Base-by-base conservation (phyloP, 2,888 invertebrate species). In the Pycnomerus fuliginosus region DNA sequence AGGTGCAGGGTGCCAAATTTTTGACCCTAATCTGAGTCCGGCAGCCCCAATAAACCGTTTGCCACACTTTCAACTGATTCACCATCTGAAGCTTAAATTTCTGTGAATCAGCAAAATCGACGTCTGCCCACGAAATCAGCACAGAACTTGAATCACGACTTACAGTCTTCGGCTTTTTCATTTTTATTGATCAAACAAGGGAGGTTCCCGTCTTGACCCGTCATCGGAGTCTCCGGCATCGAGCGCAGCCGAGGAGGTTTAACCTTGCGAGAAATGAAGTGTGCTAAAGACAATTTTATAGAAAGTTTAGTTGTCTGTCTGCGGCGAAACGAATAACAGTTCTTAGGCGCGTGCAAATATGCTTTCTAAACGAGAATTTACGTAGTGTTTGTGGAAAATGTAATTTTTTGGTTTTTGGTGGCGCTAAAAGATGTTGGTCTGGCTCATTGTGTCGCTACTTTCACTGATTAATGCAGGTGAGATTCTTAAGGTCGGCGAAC, bases 1-100 rank as follows among this genome's bases (percentile, higher is more conserved):
- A 76, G 15, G 73, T 72, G 42, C 74, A 69, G 1, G 78, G 76
- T 1, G 74, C 69, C 7, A 80, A 60, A 48, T 75, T 68, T 17
- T 72, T 70, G 16, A 79, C 72, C 20, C 59, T 64, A 52, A 69
- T 73, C 2, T 53, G 61, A 1, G 69, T 72, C 61, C 72, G 76
- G 0, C 70, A 70, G 1, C 80, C 79, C 49, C 78, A 77, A 65
- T 10, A 67, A 68, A 36, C 20, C 12, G 20, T 14, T 0, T 65
- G 50, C 76, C 76, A 76, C 0, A 68, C 63, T 0, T 75, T 75
- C 3, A 75, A 60, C 52, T 74, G 74, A 17, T 73, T 67, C 17
- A 70, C 69, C 48, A 67, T 71, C 56, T 76, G 71, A 1, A 76
- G 23, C 3, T 15, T n/a, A 11, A 36, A 12, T 22, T 27, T 40